phyloP scores from a whole-genome alignment of 2,888 invertebrate species.

The Molanna angustata region DNA sequence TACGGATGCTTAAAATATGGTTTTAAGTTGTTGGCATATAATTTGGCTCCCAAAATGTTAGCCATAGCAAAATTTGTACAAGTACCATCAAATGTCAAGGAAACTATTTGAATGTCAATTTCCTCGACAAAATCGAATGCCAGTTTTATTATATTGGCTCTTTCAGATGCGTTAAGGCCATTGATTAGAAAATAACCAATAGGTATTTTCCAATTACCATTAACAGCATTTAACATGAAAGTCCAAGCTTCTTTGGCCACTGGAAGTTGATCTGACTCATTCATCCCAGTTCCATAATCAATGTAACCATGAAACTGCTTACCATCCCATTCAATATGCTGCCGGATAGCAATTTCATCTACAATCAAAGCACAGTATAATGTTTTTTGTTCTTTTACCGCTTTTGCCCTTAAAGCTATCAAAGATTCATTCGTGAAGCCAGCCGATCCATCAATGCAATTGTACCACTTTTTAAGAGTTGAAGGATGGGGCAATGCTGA shows the following conservation, averaged over 20 bases:
- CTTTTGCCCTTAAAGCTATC: not conserved
- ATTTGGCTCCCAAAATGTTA: constrained; percentile 1
- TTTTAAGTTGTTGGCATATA: not conserved
- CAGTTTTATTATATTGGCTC: not conserved
- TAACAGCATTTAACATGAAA: not conserved
- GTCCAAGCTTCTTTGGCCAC: constrained; percentile 4
- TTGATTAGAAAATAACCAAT: constrained; percentile 4
- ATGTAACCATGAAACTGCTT: not conserved
- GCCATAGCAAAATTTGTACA: constrained; percentile 3
- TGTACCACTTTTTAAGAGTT: not conserved
- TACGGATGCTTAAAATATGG: not conserved
- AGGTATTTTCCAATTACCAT: constrained; percentile 2
- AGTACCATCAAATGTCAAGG: constrained; percentile 1
- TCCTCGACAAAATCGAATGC: not conserved
- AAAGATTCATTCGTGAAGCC: not conserved
- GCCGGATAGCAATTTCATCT: not conserved
- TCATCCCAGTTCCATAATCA: not conserved
- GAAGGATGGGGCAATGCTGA: not conserved
- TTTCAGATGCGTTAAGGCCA: not conserved
- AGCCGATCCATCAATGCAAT: not conserved
- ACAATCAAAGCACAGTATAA: not conserved
- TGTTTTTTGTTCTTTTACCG: not conserved
- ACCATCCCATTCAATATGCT: not conserved
- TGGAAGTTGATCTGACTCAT: not conserved
- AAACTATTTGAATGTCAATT: not conserved